Base-by-base conservation (phyloP, 2,113 vertebrate genomes). In the Microtus montanus region DNA sequence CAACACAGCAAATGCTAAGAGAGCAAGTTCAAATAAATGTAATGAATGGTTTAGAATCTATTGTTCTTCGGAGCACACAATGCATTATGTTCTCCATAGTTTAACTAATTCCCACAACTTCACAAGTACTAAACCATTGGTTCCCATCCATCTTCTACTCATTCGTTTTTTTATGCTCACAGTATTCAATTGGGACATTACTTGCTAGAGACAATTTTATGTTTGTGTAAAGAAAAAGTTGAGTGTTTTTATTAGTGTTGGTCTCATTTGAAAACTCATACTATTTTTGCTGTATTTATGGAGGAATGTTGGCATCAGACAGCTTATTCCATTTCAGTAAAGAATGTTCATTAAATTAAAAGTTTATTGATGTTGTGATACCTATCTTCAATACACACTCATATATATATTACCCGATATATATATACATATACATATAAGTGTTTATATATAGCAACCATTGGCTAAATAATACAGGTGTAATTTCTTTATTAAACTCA, bases 291-390 rank as follows among this genome's bases (percentile, higher is more conserved):
- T 77, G 14, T 77, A 54, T 93, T 96, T 94, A 63, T 94, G 38
- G 44, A 73, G 14, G 2, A 41, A 54, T 87, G 22, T 19, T 87
- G 38, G 70, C 15, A 90, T 10, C 35, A 92, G 15, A 0, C 3
- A 88, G 30, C 71, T 35, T 30, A 82, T 92, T 94, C 15, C 38
- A 89, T 95, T 80, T 89, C 41, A 88, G 2, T 83, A 88, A 92
- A 93, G 3, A 79, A 17, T 14, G 28, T 4, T 10, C 30, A 88
- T 5, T 92, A 94, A 89, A 33, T 17, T 79, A 12, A 28, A 61
- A 0, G 71, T 12, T 73, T 90, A 24, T 82, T 80, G n/a, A 71
- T 24, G 26, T 47, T 12, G 11, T 80, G 52, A 7, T 41, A 19
- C 73, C 15, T 85, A 54, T 85, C 28, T 94, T 5, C 33, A 87